These are phyloP conservation scores for Passerina amoena DNA, from an alignment of 2,113 vertebrate species.

Conservation along the genomic window DNA sequence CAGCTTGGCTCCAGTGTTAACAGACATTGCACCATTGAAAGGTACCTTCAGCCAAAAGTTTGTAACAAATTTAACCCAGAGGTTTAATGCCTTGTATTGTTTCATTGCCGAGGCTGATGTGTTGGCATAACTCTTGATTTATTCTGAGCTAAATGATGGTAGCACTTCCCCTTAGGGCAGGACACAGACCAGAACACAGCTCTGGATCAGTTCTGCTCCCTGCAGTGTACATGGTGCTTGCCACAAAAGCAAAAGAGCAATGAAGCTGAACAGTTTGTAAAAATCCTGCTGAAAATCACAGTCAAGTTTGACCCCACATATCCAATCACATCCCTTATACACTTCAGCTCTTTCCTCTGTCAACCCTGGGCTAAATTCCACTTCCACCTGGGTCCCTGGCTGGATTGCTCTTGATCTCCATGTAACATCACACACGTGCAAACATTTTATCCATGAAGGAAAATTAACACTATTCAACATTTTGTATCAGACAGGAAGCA, in stretches of 20 bases:
- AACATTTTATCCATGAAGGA: not conserved
- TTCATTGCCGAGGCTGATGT: not conserved
- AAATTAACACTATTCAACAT: not conserved
- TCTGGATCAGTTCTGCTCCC: not conserved
- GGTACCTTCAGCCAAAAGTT: not conserved
- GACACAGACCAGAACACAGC: not conserved
- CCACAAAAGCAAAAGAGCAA: not conserved
- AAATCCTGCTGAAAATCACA: not conserved
- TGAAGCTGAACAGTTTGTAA: not conserved
- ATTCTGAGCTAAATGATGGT: not conserved
- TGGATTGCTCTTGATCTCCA: not conserved
- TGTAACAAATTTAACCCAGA: not conserved
- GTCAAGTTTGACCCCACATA: not conserved
- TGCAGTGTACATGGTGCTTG: not conserved
- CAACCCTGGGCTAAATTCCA: not conserved
- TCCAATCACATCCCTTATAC: not conserved
- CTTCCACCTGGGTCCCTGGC: not conserved
- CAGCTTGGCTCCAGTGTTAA: not conserved
- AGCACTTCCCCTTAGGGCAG: not conserved
- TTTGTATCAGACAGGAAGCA: not conserved
- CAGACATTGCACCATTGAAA: not conserved
- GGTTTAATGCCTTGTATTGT: not conserved
- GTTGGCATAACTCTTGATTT: not conserved
- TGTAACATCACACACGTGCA: fast-evolving
- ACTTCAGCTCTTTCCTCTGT: not conserved